Percentiles rank a stretch among this genome's conserved stretches.
Conservation (phyloP, 2,797 vertebrate genomes). For the Clamator glandarius region DNA sequence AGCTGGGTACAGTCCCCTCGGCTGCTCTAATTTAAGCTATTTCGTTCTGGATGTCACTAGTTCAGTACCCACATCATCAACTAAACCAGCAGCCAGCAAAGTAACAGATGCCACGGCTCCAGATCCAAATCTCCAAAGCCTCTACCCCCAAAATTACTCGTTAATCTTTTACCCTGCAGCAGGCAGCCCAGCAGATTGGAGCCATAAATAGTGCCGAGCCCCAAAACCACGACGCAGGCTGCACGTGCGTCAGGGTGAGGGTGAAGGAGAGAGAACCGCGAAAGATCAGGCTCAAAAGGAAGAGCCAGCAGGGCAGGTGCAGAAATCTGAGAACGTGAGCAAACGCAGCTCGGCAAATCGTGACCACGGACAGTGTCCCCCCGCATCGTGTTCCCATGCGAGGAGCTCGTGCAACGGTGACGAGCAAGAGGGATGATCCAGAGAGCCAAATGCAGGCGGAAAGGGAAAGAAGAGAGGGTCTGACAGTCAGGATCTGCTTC, state of each 20-base stretch:
- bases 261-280: not conserved
- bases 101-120: not conserved
- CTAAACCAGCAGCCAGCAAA: not conserved
- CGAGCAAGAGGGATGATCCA: not conserved
- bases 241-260: not conserved
- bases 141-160: not conserved
- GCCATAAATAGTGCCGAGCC: not conserved
- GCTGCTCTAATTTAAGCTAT: not conserved
- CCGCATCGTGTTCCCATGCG: not conserved
- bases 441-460: not conserved
- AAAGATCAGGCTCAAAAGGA: not conserved
- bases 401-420: not conserved
- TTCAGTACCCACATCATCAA: not conserved
- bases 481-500: conserved; percentile 23
- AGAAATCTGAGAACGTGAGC: not conserved
- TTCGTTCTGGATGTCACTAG: not conserved
- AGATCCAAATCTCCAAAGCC: not conserved
- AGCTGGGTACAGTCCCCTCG: rapidly evolving
- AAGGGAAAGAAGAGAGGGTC: not conserved
- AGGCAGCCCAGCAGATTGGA: rapidly evolving
- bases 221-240: not conserved
- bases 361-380: rapidly evolving
- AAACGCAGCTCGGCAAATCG: not conserved
- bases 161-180: not conserved
- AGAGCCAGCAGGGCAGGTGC: not conserved